A percentile compares a stretch with the other conserved stretches of the same genome.
phyloP scores from a whole-genome alignment of 2,888 invertebrate genomes.

The Parapristionchus giblindavisi region DNA sequence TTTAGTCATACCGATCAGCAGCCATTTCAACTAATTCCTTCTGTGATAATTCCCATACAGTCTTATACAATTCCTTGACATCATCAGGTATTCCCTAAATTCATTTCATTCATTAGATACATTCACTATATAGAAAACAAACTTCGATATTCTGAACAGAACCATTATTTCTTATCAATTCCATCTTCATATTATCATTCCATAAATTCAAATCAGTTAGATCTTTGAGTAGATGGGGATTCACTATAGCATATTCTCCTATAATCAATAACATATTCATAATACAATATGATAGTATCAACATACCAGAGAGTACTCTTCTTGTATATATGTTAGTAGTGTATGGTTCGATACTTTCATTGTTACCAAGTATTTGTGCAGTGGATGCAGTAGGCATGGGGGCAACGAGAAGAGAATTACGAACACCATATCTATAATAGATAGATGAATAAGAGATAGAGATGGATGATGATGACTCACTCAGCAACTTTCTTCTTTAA shows the following conservation, averaged over 20 bases:
- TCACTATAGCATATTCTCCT: conserved; percentile 80
- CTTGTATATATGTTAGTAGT: conserved; percentile 95
- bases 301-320: conserved; percentile 85
- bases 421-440: conserved; percentile 79
- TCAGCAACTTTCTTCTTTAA: conserved; percentile 85
- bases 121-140: not conserved
- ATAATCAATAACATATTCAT: not conserved
- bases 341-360: conserved; percentile 97
- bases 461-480: conserved; percentile 65
- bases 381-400: conserved; percentile 99
- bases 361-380: conserved; percentile 98
- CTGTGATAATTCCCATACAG: conserved; percentile 78
- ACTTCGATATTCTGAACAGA: conserved; percentile 79
- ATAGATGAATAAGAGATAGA: conserved; percentile 40
- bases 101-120: not conserved
- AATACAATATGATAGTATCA: not conserved
- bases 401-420: conserved; percentile 91
- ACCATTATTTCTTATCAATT: conserved; percentile 88
- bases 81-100: conserved; percentile 66
- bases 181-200: conserved; percentile 94
- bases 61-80: conserved; percentile 73
- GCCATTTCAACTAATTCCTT: conserved; percentile 75
- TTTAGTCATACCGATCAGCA: conserved; percentile 45
- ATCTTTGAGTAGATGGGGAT: conserved; percentile 92
- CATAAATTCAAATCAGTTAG: conserved; percentile 89